phyloP scores from a whole-genome alignment of 2,888 invertebrate species.

The Trichopoda pennipes region DNA sequence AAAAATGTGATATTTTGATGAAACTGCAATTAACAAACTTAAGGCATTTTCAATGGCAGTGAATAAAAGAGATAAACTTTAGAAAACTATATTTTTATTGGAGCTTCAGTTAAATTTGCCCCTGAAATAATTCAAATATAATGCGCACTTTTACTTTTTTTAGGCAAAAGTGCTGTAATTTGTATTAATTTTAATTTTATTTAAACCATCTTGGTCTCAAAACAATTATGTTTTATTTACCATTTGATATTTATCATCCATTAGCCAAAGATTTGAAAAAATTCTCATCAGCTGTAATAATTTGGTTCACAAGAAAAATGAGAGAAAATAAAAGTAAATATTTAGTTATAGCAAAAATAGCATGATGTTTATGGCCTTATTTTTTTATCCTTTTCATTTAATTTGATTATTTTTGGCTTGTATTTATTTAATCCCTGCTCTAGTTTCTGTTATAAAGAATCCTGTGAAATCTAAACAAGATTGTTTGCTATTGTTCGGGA shows the following conservation, averaged over 20 bases:
- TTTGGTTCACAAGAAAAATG: not conserved
- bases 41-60: too few relatives aligned
- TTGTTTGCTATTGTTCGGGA: slow-evolving; percentile 55
- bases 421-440: slow-evolving; percentile 64
- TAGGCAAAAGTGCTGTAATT: slow-evolving; percentile 1
- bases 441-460: slow-evolving; percentile 52
- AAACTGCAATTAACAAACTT: too few relatives aligned
- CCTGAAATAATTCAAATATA: not conserved
- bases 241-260: slow-evolving; percentile 52
- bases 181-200: not conserved
- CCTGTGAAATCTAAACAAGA: slow-evolving; percentile 65
- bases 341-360: slow-evolving; percentile 3
- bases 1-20: too few relatives aligned
- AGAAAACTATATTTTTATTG: not conserved
- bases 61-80: too few relatives aligned
- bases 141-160: too few relatives aligned
- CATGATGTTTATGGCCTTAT: slow-evolving; percentile 13
- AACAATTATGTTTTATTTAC: slow-evolving; percentile 64
- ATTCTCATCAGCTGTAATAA: slow-evolving; percentile 44
- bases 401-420: slow-evolving; percentile 26
- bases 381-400: not conserved
- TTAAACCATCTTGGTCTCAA: slow-evolving; percentile 57
- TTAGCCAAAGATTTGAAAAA: slow-evolving; percentile 47
- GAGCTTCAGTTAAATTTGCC: not conserved
- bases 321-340: slow-evolving; percentile 6